Percentiles rank a stretch among this genome's conserved stretches.
phyloP scores from a whole-genome alignment of 2,888 invertebrate species.

The Rotaria sp. region DNA sequence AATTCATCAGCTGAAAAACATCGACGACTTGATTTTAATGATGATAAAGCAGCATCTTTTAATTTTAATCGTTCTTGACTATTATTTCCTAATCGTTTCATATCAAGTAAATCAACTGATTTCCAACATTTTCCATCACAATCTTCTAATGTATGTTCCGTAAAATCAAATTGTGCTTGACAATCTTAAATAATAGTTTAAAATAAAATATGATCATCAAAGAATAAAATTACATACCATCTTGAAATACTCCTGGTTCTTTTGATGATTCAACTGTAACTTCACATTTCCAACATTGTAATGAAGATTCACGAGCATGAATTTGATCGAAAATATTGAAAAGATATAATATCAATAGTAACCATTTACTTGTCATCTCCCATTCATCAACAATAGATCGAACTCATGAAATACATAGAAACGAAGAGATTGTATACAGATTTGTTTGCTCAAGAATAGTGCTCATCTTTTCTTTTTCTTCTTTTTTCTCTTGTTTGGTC shows the following conservation, averaged over 20 bases:
- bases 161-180: slow-evolving; percentile 18
- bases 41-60: neutral
- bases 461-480: neutral
- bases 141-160: slow-evolving; percentile 9
- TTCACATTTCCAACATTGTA: slow-evolving; percentile 23
- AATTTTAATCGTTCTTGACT: neutral
- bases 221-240: neutral
- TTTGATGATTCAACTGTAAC: neutral
- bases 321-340: neutral
- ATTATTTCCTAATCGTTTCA: slow-evolving; percentile 3
- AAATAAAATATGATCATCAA: neutral
- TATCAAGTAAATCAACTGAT: neutral
- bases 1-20: slow-evolving; percentile 25
- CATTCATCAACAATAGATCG: slow-evolving; percentile 1
- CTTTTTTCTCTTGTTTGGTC: neutral
- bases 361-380: slow-evolving; percentile 15
- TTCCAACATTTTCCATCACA: slow-evolving; percentile 31
- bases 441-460: neutral
- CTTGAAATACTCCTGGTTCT: neutral
- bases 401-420: neutral
- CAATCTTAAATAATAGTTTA: neutral
- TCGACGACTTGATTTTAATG: neutral
- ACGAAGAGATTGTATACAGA: neutral
- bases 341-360: neutral
- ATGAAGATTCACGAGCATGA: neutral